Conservation (phyloP, 1,140 invertebrate genomes). For the Myzus persicae region DNA sequence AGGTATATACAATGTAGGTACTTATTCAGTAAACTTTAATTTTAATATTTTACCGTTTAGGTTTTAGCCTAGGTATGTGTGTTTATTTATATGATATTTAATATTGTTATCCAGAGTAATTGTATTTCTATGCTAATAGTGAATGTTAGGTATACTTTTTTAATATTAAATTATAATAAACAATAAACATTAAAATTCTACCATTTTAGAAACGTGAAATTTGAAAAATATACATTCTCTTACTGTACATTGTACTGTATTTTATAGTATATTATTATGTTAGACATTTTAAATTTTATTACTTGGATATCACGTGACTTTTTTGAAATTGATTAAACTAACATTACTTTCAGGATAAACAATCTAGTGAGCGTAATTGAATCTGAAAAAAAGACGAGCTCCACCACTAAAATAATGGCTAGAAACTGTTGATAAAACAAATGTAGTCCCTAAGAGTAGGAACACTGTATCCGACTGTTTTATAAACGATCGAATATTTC, state of each 20-base stretch:
- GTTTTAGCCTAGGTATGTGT: not conserved
- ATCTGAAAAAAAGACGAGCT: not conserved
- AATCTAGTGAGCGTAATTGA: not conserved
- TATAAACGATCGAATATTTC: slow-evolving; percentile 37
- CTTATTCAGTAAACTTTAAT: not conserved
- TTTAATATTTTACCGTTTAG: not conserved
- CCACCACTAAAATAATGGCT: not conserved
- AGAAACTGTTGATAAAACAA: slow-evolving; percentile 11
- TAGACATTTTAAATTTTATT: not conserved
- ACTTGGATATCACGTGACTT: not conserved
- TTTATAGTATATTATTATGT: not conserved
- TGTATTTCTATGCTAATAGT: not conserved
- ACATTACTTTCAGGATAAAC: not conserved
- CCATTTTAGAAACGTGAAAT: not conserved
- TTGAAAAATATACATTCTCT: not conserved
- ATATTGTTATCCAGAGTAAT: not conserved
- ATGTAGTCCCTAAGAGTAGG: not conserved
- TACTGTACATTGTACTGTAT: not conserved
- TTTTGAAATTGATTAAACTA: not conserved
- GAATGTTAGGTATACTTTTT: not conserved
- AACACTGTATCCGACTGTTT: not conserved
- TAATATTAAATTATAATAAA: not conserved
- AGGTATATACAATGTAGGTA: not conserved
- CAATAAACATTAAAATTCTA: not conserved
- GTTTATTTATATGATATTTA: not conserved